Percentiles rank a stretch among this genome's conserved stretches.
Evolutionary conservation across 2,113 vertebrate species (phyloP).

Genomic region (Burhinus oedicnemus): DNA sequence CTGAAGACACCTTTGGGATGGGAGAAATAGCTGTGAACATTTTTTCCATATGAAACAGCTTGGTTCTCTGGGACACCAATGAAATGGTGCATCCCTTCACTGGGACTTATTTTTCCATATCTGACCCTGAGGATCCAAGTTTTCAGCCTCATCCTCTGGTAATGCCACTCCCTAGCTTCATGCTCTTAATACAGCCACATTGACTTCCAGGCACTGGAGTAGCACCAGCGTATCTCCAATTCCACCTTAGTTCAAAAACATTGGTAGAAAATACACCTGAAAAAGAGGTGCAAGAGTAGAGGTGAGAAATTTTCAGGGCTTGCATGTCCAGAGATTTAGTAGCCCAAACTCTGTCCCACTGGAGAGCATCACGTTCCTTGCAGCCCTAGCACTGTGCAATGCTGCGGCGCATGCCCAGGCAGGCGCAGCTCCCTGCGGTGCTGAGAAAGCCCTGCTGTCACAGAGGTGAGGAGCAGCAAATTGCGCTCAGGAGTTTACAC

Average conservation of each 20-base stretch:
- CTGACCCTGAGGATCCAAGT: background rate
- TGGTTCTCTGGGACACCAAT: background rate
- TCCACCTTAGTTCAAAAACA: background rate
- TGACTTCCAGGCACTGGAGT: background rate
- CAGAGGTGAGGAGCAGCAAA: background rate
- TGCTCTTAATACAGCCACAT: background rate
- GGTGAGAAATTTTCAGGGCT: background rate
- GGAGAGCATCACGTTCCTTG: background rate
- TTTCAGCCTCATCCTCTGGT: background rate
- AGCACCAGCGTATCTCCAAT: background rate
- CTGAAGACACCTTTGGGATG: background rate
- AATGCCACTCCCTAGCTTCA: background rate
- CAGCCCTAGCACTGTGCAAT: background rate
- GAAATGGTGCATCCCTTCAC: background rate
- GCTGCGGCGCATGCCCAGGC: background rate
- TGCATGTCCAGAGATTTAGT: background rate
- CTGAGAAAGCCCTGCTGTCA: background rate
- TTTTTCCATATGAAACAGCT: background rate
- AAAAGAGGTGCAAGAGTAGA: background rate
- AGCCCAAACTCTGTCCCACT: background rate
- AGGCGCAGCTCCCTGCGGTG: background rate
- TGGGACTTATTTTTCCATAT: background rate
- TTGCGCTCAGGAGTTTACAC: background rate
- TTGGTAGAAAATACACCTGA: background rate
- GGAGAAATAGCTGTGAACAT: background rate